Percentiles rank a stretch among this genome's conserved stretches.
Evolutionary conservation across 2,113 vertebrate genomes (phyloP).

Genomic region (Phrynosoma blainvillii): DNA sequence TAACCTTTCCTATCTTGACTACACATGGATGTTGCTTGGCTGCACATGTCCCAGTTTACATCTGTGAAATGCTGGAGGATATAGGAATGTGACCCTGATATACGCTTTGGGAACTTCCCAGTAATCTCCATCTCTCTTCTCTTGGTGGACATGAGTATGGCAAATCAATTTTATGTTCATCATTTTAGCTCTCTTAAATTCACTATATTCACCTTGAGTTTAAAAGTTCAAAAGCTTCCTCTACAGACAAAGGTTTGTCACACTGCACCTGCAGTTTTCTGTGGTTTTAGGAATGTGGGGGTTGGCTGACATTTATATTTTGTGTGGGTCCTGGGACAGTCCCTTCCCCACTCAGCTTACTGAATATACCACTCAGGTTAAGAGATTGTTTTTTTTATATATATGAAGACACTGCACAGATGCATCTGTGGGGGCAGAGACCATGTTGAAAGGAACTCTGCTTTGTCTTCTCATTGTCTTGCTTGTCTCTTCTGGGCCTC

Average conservation of each 20-base stretch:
- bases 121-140: background rate
- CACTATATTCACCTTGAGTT: background rate
- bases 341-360: background rate
- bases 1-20: too few species aligned
- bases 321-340: background rate
- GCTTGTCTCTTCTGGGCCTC: rapidly evolving
- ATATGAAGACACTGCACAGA: background rate
- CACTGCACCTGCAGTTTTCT: background rate
- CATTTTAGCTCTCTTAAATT: background rate
- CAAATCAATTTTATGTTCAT: background rate
- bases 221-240: constrained; percentile 4
- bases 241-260: background rate
- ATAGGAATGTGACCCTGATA: background rate
- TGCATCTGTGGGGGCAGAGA: background rate
- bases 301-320: background rate
- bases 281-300: background rate
- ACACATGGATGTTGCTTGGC: too few species aligned
- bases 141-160: background rate
- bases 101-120: background rate
- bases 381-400: background rate
- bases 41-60: too few species aligned
- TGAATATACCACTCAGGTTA: background rate
- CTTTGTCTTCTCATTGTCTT: rapidly evolving
- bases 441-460: rapidly evolving
- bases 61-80: too few species aligned